A percentile compares a stretch with the other conserved stretches of the same genome.
phyloP scores from a whole-genome alignment of 2,113 vertebrate species.

The Acinonyx jubatus region DNA sequence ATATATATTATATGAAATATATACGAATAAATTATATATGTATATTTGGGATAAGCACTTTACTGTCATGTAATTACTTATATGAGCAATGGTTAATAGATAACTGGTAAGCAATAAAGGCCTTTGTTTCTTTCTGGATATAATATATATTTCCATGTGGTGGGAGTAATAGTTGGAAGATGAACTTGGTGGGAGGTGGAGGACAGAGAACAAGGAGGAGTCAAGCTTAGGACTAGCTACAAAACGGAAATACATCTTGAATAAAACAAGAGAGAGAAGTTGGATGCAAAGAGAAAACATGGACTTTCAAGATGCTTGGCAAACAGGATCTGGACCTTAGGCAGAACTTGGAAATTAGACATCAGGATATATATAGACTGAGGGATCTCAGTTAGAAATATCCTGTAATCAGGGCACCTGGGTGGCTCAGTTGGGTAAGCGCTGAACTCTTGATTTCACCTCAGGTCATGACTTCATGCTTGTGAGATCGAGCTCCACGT shows the following conservation, averaged over 20 bases:
- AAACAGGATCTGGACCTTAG: not conserved
- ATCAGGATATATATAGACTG: not conserved
- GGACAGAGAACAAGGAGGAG: not conserved
- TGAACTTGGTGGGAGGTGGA: not conserved
- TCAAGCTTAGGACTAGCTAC: not conserved
- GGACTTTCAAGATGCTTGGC: not conserved
- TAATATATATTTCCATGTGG: not conserved
- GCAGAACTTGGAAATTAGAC: not conserved
- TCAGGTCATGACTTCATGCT: no score
- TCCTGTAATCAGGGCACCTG: no score
- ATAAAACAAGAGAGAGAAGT: not conserved
- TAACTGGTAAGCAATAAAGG: not conserved
- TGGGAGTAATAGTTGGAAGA: not conserved
- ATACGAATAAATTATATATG: no score
- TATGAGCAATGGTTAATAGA: not conserved
- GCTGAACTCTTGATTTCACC: no score
- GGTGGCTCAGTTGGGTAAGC: no score
- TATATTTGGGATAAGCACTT: not conserved
- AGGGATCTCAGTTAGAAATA: not conserved
- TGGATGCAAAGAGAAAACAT: not conserved
- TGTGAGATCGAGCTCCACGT: no score
- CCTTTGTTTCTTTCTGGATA: not conserved
- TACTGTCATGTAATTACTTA: not conserved
- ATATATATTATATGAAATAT: no score
- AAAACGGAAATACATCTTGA: accelerated